Conservation (phyloP, 2,888 invertebrate species). For the Melanargia galathea region DNA sequence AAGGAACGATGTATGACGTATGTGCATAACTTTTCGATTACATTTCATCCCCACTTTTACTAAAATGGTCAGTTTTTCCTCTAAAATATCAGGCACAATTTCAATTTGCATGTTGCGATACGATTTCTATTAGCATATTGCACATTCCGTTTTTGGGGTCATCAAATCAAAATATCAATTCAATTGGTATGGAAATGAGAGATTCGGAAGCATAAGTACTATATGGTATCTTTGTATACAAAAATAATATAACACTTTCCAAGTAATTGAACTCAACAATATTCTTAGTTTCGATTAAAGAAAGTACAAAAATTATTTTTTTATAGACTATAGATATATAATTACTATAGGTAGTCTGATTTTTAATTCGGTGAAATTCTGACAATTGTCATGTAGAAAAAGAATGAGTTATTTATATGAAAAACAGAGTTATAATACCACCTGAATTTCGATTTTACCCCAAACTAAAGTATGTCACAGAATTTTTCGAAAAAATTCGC, state of each 20-base stretch:
- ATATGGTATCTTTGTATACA: neutral
- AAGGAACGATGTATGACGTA: neutral
- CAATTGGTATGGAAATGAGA: constrained; percentile 9
- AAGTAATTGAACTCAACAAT: neutral
- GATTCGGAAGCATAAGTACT: neutral
- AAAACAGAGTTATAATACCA: too few species aligned
- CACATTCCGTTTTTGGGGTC: constrained; percentile 7
- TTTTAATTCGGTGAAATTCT: too few species aligned
- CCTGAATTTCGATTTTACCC: too few species aligned
- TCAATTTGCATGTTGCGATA: neutral
- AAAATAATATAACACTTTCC: neutral
- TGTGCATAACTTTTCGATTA: too few species aligned
- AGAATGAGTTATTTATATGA: too few species aligned
- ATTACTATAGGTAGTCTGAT: too few species aligned
- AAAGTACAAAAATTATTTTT: too few species aligned
- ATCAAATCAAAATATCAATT: constrained; percentile 12
- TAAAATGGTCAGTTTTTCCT: neutral
- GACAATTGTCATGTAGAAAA: too few species aligned
- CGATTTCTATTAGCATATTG: constrained; percentile 7
- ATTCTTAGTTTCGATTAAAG: neutral
- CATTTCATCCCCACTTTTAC: neutral
- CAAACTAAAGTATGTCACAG: too few species aligned
- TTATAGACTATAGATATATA: too few species aligned
- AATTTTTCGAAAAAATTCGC: too few species aligned
- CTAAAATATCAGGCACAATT: neutral